phyloP scores from a whole-genome alignment of 2,888 invertebrate genomes.

The Achlya flavicornis region DNA sequence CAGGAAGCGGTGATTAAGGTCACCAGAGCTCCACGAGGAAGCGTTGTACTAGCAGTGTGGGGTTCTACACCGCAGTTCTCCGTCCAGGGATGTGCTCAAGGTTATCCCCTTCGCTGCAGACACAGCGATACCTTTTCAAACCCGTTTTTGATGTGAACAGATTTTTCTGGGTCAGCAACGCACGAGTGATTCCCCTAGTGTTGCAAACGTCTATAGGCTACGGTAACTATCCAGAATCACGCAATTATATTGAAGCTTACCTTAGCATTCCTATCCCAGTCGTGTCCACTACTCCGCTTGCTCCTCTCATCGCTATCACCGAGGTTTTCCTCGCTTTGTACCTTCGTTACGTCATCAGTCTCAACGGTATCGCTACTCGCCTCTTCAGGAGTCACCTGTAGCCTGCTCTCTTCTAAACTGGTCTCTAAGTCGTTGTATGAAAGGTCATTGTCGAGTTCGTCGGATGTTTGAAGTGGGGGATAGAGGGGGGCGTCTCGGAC shows the following conservation, averaged over 20 bases:
- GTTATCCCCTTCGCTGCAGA: too few relatives aligned
- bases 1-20: too few relatives aligned
- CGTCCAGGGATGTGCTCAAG: too few relatives aligned
- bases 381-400: background rate
- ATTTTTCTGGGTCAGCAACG: too few relatives aligned
- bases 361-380: slow-evolving; percentile 40
- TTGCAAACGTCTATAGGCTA: too few relatives aligned
- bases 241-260: slow-evolving; percentile 29
- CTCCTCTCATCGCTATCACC: slow-evolving; percentile 41
- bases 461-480: slow-evolving; percentile 50
- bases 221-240: too few relatives aligned
- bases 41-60: too few relatives aligned
- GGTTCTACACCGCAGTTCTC: too few relatives aligned
- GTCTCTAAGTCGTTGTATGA: slow-evolving; percentile 52
- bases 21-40: too few relatives aligned
- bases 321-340: slow-evolving; percentile 37
- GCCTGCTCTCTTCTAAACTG: slow-evolving; percentile 50
- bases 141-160: too few relatives aligned
- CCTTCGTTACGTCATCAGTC: slow-evolving; percentile 53
- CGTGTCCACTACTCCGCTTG: slow-evolving; percentile 64
- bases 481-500: slow-evolving; percentile 67
- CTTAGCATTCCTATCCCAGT: slow-evolving; percentile 63
- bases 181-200: too few relatives aligned
- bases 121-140: too few relatives aligned
- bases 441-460: slow-evolving; percentile 33